Conservation (phyloP, 2,113 vertebrate genomes). For the Gila orcuttii region DNA sequence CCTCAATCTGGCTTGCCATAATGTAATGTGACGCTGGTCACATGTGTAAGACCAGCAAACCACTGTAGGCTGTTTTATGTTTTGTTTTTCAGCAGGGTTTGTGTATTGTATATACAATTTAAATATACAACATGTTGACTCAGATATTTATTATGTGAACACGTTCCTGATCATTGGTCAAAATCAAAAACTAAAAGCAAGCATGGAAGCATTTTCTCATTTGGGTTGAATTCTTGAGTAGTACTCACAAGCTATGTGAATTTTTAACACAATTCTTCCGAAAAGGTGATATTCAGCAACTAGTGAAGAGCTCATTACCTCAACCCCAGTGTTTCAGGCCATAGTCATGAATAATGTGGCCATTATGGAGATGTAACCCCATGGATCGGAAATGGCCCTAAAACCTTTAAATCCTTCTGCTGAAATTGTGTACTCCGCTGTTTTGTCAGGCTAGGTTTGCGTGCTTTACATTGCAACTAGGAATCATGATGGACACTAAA, state of each 20-base stretch:
- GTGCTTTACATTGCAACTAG: constrained; percentile 54
- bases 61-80: background rate
- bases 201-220: constrained; percentile 53
- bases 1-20: background rate
- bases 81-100: background rate
- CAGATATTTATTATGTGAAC: background rate
- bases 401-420: constrained; percentile 58
- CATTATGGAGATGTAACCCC: constrained; percentile 74
- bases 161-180: background rate
- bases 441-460: constrained; percentile 52
- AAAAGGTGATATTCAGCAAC: constrained; percentile 70
- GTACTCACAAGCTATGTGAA: constrained; percentile 63
- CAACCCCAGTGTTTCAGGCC: constrained; percentile 65
- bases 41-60: background rate
- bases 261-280: constrained; percentile 61
- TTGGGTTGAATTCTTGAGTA: constrained; percentile 54
- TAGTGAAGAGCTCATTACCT: constrained; percentile 74
- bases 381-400: constrained; percentile 63
- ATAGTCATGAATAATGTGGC: constrained; percentile 76
- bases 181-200: background rate
- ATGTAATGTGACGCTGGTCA: background rate
- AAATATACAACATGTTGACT: background rate
- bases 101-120: background rate
- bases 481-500: constrained; percentile 58
- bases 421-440: constrained; percentile 53